A percentile compares a stretch with the other conserved stretches of the same genome.
Conservation (phyloP, 2,797 vertebrate genomes). For the Syngnathus rostellatus region DNA sequence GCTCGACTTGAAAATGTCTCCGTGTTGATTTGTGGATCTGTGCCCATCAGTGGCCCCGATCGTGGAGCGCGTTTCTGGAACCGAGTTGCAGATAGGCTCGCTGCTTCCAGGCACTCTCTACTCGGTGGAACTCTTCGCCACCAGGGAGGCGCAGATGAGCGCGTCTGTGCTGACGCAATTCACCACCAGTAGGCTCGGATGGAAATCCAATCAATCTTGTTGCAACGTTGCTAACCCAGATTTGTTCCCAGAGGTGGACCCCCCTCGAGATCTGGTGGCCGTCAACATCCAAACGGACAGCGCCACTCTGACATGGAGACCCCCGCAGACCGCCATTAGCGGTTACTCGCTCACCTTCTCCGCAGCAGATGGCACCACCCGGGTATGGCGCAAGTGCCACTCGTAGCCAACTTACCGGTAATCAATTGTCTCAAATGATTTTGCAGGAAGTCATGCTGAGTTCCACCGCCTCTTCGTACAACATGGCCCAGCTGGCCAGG, state of each 20-base stretch:
- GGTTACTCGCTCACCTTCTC: conserved; percentile 80
- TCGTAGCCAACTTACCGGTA: too few species aligned
- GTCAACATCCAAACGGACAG: conserved; percentile 77
- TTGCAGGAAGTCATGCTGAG: conserved; percentile 78
- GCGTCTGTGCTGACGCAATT: conserved; percentile 69
- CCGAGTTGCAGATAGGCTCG: conserved; percentile 76
- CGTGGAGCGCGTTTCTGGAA: conserved; percentile 77
- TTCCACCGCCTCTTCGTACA: conserved; percentile 78
- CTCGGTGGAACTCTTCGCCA: conserved; percentile 70
- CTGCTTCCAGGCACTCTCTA: conserved; percentile 80
- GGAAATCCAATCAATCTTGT: neutral
- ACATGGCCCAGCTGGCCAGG: conserved; percentile 71
- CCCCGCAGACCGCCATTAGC: conserved; percentile 75
- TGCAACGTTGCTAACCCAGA: neutral
- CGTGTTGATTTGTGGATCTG: neutral
- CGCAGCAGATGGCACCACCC: conserved; percentile 71
- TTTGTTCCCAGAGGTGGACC: conserved; percentile 72
- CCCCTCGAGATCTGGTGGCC: conserved; percentile 77
- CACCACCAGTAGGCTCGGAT: conserved; percentile 73
- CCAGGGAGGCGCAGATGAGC: conserved; percentile 74
- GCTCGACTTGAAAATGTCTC: neutral
- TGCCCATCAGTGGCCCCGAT: conserved; percentile 66
- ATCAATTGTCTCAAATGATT: neutral
- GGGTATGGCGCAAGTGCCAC: conserved; percentile 58
- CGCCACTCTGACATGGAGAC: conserved; percentile 78